Percentiles rank a stretch among this genome's conserved stretches.
These are phyloP conservation scores for Platichthys stellatus DNA, from an alignment of 2,113 vertebrate genomes.

Conservation along the genomic window DNA sequence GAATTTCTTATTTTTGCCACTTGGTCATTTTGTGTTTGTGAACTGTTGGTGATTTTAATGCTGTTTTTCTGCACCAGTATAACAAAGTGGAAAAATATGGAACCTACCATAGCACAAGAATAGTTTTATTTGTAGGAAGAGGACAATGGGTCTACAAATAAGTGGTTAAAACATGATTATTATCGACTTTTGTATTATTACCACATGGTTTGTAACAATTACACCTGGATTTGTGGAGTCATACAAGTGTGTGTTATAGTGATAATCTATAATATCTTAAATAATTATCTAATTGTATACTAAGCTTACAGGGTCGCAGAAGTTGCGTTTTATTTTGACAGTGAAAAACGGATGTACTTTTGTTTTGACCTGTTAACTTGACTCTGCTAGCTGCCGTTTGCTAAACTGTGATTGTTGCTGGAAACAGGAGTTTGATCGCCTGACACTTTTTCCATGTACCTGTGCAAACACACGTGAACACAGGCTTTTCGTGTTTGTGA, in stretches of 20 bases:
- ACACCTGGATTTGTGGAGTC: too few relatives aligned
- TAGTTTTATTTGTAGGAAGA: background rate
- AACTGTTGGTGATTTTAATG: background rate
- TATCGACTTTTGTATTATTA: too few relatives aligned
- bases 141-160: too few relatives aligned
- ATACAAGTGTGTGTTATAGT: too few relatives aligned
- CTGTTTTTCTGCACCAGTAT: background rate
- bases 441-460: background rate
- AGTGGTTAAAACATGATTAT: background rate
- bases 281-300: background rate
- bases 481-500: background rate
- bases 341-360: constrained; percentile 6
- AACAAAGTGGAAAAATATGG: background rate
- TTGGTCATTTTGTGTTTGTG: background rate
- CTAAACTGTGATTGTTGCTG: constrained; percentile 36
- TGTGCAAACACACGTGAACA: background rate
- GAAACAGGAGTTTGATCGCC: background rate
- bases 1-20: background rate
- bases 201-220: too few relatives aligned
- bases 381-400: constrained; percentile 33
- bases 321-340: constrained; percentile 49
- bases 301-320: background rate
- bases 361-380: background rate
- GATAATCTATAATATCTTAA: background rate
- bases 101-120: rapidly evolving